Base-by-base conservation (phyloP, 2,797 vertebrate genomes). In the Argya squamiceps region DNA sequence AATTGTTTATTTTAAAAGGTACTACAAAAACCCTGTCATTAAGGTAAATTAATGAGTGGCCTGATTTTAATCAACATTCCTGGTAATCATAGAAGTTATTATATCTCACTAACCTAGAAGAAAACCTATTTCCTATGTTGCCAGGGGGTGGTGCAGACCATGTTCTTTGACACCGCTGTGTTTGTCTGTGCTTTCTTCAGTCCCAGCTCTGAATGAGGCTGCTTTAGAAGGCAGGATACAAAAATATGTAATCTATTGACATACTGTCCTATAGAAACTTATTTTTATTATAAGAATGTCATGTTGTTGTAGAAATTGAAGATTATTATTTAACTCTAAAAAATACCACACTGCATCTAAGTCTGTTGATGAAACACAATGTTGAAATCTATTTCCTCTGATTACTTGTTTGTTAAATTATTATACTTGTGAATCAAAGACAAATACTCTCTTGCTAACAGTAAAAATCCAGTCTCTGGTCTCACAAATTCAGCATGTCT, bases 321-420 rank as follows among this genome's bases (percentile, higher is more conserved):
- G 44, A 76, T 29, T 59, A 62, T 76, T 88, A 68, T 81, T 83
- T 82, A 64, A 87, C 32, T 79, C 24, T 36, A 79, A 83, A 83
- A 93, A 71, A 67, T 29, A 84, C 5, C 30, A 69, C 55, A 49
- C 11, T 58, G 30, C 30, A 81, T 64, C 34, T 17, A 74, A 75
- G 36, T 27, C 23, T 71, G 30, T 15, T 59, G 26, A 68, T n/a
- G 43, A 86, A 29, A 86, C 17, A 56, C 32, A 84, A 29, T 10
- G 29, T 30, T 59, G 62, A 93, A 91, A 78, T 21, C 16, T 55
- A 75, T 73, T 91, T 78, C 26, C 46, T 77, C 43, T 2, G 2
- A 65, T 59, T 73, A 50, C 23, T 63, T 56, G 16, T 86, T 89
- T 89, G 69, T 55, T 65, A 69, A 73, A 69, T 84, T 81, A 88